Evolutionary conservation across 2,888 invertebrate species (phyloP).

Genomic region (Adela reaumurella): DNA sequence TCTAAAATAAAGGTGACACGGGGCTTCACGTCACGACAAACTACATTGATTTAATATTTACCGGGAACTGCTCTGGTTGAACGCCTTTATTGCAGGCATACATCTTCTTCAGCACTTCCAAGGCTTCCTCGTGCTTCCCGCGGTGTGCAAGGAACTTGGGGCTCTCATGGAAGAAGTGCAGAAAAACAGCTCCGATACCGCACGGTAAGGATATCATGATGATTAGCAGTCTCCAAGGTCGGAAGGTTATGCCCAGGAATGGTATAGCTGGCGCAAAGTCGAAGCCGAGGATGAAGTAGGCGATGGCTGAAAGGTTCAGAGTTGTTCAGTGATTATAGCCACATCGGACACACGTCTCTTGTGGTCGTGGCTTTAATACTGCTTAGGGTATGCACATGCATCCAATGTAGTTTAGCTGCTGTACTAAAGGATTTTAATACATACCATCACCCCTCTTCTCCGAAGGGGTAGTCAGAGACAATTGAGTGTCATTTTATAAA

Average conservation of each 20-base stretch:
- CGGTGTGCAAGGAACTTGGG: slow-evolving; percentile 71
- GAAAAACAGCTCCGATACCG: slow-evolving; percentile 53
- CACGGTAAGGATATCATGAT: slow-evolving; percentile 39
- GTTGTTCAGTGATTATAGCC: too few species aligned
- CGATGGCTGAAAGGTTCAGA: slow-evolving; percentile 62
- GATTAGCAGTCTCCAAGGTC: slow-evolving; percentile 71
- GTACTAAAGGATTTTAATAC: too few species aligned
- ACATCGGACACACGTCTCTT: too few species aligned
- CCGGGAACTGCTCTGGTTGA: slow-evolving; percentile 24
- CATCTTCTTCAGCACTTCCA: slow-evolving; percentile 40
- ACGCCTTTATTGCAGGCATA: slow-evolving; percentile 29
- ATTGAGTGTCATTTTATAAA: too few species aligned
- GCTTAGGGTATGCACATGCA: too few species aligned
- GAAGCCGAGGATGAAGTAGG: slow-evolving; percentile 61
- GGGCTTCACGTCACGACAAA: too few species aligned
- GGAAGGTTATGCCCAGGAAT: slow-evolving; percentile 43
- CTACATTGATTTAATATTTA: slow-evolving; percentile 15
- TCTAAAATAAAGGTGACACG: too few species aligned
- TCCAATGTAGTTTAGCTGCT: too few species aligned
- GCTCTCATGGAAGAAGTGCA: slow-evolving; percentile 67
- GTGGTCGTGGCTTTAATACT: too few species aligned
- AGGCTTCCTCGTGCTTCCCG: slow-evolving; percentile 58
- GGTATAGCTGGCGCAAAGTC: slow-evolving; percentile 28
- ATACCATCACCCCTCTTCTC: too few species aligned
- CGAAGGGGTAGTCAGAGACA: too few species aligned